Base-by-base conservation (phyloP, 2,797 vertebrate genomes). In the Microctenopoma stevenorrisi region DNA sequence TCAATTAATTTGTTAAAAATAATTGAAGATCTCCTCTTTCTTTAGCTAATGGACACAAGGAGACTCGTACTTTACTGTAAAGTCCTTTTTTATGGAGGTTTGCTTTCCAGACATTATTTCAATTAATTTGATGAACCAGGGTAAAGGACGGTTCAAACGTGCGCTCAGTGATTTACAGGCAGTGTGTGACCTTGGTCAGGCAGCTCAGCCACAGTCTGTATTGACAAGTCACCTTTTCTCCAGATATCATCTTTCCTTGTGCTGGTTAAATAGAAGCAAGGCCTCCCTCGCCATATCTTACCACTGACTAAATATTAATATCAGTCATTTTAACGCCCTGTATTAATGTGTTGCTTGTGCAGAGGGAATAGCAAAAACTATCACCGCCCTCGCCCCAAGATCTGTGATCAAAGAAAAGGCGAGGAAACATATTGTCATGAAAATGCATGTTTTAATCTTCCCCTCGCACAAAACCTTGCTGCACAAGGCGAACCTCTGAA, bases 201-300 rank as follows among this genome's bases (percentile, higher is more conserved):
- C 22, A 55, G 16, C 18, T 51, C 18, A 57, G 13, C 26, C n/a
- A 56, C 22, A 58, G 61, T 60, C 57, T 42, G 37, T 14, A 49
- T 44, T 49, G 51, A 65, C 37, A 1, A 3, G 56, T 79, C 59
- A 68, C 64, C 80, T 66, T 72, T 82, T 49, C 66, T 53, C 73
- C 33, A 78, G 57, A 73, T 83, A 81, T 83, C 80, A 61, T 33
- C 62, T 86, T 78, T 81, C 82, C 43, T 63, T 37, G 3, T 13
- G 54, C 22, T 40, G 3, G 54, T 64, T 72, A 85, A 85, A 84
- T 82, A 84, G 64, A 78, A 64, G 55, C 46, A 38, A 30, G 62
- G 44, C 7, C 15, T 25, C 47, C 40, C 15, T 25, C 47, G 40
- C 70, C 18, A 40, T 56, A 30, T 68, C 57, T 50, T 8, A 50